Conservation (phyloP, 2,888 invertebrate species). For the Gandaritis pyraliata region DNA sequence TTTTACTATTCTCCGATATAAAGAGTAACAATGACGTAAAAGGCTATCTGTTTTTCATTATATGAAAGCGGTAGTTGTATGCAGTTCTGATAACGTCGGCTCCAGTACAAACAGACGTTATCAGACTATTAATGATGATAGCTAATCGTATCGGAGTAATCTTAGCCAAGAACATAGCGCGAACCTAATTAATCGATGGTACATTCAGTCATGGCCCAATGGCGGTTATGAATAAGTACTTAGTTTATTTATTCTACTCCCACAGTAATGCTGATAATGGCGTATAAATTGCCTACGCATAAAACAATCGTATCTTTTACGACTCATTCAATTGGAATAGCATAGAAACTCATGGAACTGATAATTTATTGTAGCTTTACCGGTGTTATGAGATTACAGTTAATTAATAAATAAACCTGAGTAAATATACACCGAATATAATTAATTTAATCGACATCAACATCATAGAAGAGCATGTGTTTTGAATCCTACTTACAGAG, state of each 20-base stretch:
- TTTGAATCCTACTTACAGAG: not conserved
- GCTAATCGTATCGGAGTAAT: conserved; percentile 36
- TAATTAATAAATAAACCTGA: not conserved
- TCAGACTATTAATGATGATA: conserved; percentile 49
- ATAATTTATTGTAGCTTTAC: conserved; percentile 9
- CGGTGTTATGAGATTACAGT: not conserved
- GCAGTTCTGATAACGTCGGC: conserved; percentile 40
- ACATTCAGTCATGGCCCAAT: conserved; percentile 44
- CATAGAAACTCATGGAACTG: conserved; percentile 8
- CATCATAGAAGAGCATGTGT: not conserved
- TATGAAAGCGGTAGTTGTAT: conserved; percentile 33
- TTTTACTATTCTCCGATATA: conserved; percentile 9
- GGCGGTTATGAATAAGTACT: conserved; percentile 38
- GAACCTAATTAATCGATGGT: conserved; percentile 49
- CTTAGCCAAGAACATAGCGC: conserved; percentile 27
- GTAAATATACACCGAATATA: too few species aligned
- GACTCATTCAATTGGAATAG: conserved; percentile 25
- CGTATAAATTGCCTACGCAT: conserved; percentile 36
- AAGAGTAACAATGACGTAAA: conserved; percentile 33
- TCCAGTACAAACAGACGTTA: conserved; percentile 44
- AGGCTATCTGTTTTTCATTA: conserved; percentile 37
- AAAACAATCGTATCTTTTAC: conserved; percentile 33
- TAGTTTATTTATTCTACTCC: conserved; percentile 17
- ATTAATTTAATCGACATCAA: too few species aligned
- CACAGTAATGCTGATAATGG: conserved; percentile 32